These are phyloP conservation scores for Argopecten irradians DNA, from an alignment of 1,140 invertebrate genomes.

Conservation along the genomic window DNA sequence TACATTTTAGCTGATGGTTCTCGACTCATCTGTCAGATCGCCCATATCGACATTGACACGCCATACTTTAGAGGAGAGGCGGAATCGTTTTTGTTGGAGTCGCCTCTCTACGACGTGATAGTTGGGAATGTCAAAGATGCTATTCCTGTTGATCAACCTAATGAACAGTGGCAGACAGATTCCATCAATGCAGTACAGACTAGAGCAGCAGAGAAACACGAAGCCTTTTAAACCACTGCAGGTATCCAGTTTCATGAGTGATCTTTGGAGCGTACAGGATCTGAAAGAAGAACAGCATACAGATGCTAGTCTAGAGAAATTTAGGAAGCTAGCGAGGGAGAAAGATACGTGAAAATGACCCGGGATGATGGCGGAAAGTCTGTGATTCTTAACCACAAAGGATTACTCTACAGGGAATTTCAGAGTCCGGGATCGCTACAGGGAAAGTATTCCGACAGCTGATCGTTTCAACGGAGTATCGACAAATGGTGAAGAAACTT, in stretches of 20 bases:
- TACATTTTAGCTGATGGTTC: conserved; percentile 51
- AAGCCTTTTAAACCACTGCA: background rate
- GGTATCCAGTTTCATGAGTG: background rate
- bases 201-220: background rate
- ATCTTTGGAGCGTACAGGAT: background rate
- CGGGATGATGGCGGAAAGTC: background rate
- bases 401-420: conserved; percentile 25
- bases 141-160: background rate
- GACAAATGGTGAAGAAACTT: conserved; percentile 38
- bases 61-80: background rate
- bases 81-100: background rate
- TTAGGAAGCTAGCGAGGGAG: conserved; percentile 25
- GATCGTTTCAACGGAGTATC: conserved; percentile 31
- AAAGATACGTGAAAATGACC: background rate
- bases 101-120: conserved; percentile 24
- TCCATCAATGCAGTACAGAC: background rate
- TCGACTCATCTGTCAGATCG: conserved; percentile 7
- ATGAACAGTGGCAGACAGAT: background rate
- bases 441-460: background rate
- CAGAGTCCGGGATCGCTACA: background rate
- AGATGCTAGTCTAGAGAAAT: background rate
- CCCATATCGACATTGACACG: conserved; percentile 40
- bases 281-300: conserved; percentile 6
- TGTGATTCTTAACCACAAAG: background rate
- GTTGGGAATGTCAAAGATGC: background rate